phyloP scores from a whole-genome alignment of 2,113 vertebrate genomes.

The Budorcas taxicolor region DNA sequence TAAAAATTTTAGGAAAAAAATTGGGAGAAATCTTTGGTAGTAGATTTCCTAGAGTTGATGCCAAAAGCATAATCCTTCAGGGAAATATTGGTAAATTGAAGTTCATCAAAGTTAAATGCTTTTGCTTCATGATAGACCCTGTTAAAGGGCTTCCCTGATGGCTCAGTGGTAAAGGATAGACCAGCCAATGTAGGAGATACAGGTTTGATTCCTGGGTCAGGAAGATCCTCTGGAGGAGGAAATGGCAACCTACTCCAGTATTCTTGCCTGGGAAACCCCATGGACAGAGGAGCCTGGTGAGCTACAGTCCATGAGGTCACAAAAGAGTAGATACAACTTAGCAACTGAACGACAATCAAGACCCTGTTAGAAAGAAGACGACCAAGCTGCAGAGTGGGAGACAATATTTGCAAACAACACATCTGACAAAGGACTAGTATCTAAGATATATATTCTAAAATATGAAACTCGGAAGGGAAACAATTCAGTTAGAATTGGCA shows the following conservation, averaged over 20 bases:
- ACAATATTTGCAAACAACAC: background rate
- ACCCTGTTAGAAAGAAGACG: background rate
- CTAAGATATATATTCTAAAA: background rate
- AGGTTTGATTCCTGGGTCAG: background rate
- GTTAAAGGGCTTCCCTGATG: background rate
- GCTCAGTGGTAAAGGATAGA: background rate
- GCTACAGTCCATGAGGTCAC: background rate
- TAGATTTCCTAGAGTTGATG: background rate
- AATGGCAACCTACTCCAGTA: background rate
- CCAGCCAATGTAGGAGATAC: background rate
- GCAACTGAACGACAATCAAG: background rate
- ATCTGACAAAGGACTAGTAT: background rate
- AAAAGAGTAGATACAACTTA: background rate
- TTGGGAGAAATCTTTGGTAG: background rate
- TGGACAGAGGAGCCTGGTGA: background rate
- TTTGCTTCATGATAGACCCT: background rate
- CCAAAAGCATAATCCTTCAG: background rate
- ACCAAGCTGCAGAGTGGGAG: background rate
- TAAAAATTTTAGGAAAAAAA: background rate
- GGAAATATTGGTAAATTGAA: background rate
- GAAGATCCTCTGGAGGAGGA: background rate
- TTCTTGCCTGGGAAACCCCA: background rate
- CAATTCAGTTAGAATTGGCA: background rate
- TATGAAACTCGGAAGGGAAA: background rate
- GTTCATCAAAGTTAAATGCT: background rate